Base-by-base conservation (phyloP, 2,888 invertebrate species). In the Sarcophaga carnaria region DNA sequence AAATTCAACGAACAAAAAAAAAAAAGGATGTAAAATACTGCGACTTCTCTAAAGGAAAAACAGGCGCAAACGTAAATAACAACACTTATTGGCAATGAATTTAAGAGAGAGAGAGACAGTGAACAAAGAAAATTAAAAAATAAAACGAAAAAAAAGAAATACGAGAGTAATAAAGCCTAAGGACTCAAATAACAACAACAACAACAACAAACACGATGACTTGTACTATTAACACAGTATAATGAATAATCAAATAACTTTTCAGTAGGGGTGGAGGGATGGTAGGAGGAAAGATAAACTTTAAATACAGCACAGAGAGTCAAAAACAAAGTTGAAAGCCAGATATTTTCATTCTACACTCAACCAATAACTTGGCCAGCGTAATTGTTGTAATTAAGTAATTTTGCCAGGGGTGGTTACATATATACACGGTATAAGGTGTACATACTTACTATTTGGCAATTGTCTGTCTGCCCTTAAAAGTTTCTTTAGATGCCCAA, bases 361-460 rank as follows among this genome's bases (percentile, higher is more conserved):
- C 17, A 75, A 37, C 10, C 37, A 37, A n/a, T 63, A 75, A 84
- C 67, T 66, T 80, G 59, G 86, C 74, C 67, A 45, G 25, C 70
- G 25, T 92, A 91, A 92, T 91, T 91, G 91, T 90, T 90, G 90
- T 90, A 92, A 92, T 92, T 92, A 90, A 92, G 91, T 89, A 91
- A 91, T 92, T 91, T 89, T 89, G 89, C 88, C 89, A 54, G 54
- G 54, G 17, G 45, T 83, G 70, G 72, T 67, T 49, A 63, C 71
- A 37, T 37, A 37, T 10, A 37, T 37, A 37, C 8, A 37, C 1
- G 37, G 10, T 10, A 37, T 37, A 37, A 37, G 37, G 8, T 37
- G 37, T 37, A 37, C 37, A 5, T 27, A 25, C 22, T 27, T 27
- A 27, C 37, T 37, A 37, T 37, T 8, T 10, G 37, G 8, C 8